A percentile compares a stretch with the other conserved stretches of the same genome.
Conservation (phyloP, 2,797 vertebrate species). For the Apodemus agrarius region DNA sequence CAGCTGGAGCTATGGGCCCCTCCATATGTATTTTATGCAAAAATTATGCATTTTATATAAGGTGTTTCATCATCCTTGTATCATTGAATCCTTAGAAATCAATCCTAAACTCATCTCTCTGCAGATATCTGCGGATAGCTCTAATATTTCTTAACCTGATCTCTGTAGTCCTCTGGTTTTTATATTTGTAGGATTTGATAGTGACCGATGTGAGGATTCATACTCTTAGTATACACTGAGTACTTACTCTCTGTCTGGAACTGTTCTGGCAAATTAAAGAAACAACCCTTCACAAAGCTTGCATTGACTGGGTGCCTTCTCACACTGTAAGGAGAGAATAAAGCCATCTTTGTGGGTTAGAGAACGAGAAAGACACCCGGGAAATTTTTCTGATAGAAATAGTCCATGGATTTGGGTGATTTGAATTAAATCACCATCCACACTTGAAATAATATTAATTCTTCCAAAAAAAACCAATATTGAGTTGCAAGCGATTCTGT, state of each 20-base stretch:
- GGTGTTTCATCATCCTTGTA: neutral
- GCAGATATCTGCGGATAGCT: neutral
- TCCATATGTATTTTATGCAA: neutral
- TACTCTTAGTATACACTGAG: neutral
- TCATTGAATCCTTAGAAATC: neutral
- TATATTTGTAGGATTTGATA: neutral
- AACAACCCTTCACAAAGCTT: neutral
- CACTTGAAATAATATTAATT: slow-evolving; percentile 3
- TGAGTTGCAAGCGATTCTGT: slow-evolving; percentile 14
- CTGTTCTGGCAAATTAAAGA: neutral
- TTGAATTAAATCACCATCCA: neutral
- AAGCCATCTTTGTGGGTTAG: neutral
- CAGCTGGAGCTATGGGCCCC: no score
- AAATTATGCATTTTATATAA: neutral
- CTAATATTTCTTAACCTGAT: neutral
- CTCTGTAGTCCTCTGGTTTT: neutral
- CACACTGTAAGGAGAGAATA: neutral
- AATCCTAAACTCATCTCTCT: neutral
- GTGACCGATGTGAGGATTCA: neutral
- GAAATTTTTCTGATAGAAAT: slow-evolving; percentile 20
- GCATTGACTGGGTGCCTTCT: neutral
- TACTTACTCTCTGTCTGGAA: neutral
- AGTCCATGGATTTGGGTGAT: neutral
- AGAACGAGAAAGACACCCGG: neutral
- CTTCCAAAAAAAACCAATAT: slow-evolving; percentile 32